Base-by-base conservation (phyloP, 2,113 vertebrate genomes). In the Rhagologus leucostigma region DNA sequence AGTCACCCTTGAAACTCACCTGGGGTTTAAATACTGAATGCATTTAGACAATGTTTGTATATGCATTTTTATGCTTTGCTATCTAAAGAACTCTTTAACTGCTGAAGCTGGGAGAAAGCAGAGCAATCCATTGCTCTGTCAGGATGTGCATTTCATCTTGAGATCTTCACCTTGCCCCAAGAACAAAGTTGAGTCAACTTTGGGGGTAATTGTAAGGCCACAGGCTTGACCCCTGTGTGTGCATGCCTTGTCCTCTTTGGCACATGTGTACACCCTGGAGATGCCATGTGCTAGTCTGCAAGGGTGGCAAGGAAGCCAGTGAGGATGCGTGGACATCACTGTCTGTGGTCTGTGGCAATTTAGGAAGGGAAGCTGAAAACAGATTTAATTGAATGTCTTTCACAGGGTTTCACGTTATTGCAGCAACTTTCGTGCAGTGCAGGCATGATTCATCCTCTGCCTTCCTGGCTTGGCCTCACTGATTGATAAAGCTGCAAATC, bases 351-450 rank as follows among this genome's bases (percentile, higher is more conserved):
- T 2, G 3, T 75, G 67, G 44, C 67, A 32, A 13, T 70, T 82
- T 41, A 47, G 44, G 60, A 87, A 44, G 20, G 19, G 50, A 39
- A 35, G 6, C 52, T 71, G 65, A 33, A 23, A 78, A 3, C 29
- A 44, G 32, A 49, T 67, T 87, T 82, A 5, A 33, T 60, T 7
- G 7, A 33, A 16, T 17, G 9, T 46, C 35, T 73, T 47, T 76
- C 29, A 37, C 0, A 1, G 57, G 64, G 60, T 1, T 3, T 47
- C 35, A 56, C 1, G 0, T 55, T 67, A 35, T 63, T 78, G 52
- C 29, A 16, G 65, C 60, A 89, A 60, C 77, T 75, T 79, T 84
- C 9, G 10, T 23, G 84, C 62, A 78, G 27, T 70, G 7, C 11
- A 35, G 64, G 68, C 9, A 2, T 75, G 87, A 87, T 71, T 89